These are phyloP conservation scores for Agrypnus murinus DNA, from an alignment of 2,888 invertebrate genomes.

Conservation along the genomic window DNA sequence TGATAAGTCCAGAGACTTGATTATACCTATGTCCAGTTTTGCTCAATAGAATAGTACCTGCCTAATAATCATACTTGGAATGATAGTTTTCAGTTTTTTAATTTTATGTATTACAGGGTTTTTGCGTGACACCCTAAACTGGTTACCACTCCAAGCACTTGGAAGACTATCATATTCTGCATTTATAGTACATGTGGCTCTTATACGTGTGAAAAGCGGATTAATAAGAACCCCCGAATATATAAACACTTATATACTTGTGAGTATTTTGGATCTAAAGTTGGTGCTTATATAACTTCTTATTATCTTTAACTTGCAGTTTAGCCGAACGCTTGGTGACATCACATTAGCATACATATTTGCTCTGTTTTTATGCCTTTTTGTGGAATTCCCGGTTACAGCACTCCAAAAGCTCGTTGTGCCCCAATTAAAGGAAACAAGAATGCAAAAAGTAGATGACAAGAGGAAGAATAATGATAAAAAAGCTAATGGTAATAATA, in stretches of 20 bases:
- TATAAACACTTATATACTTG: slow-evolving; percentile 55
- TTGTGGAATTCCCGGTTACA: slow-evolving; percentile 64
- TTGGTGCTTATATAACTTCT: no score
- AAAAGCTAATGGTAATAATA: no score
- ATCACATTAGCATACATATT: slow-evolving; percentile 58
- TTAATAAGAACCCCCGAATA: slow-evolving; percentile 56
- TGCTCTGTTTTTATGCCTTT: slow-evolving; percentile 60
- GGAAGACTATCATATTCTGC: slow-evolving; percentile 63
- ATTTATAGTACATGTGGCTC: slow-evolving; percentile 60
- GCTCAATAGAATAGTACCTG: no score
- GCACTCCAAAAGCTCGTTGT: slow-evolving; percentile 62
- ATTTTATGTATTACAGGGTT: slow-evolving; percentile 35
- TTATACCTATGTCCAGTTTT: no score
- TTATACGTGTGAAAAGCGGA: slow-evolving; percentile 56
- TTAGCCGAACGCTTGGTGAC: slow-evolving; percentile 54
- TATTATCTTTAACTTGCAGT: no score
- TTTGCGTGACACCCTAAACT: slow-evolving; percentile 19
- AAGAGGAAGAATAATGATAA: no score
- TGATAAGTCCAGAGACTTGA: no score
- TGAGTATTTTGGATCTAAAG: slow-evolving; percentile 51
- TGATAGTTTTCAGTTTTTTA: no score
- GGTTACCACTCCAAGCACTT: slow-evolving; percentile 58
- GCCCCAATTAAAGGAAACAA: slow-evolving; percentile 16
- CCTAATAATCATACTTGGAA: no score
- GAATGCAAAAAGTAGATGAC: no score